Conservation (phyloP, 2,113 vertebrate species). For the Ochotona curzoniae region DNA sequence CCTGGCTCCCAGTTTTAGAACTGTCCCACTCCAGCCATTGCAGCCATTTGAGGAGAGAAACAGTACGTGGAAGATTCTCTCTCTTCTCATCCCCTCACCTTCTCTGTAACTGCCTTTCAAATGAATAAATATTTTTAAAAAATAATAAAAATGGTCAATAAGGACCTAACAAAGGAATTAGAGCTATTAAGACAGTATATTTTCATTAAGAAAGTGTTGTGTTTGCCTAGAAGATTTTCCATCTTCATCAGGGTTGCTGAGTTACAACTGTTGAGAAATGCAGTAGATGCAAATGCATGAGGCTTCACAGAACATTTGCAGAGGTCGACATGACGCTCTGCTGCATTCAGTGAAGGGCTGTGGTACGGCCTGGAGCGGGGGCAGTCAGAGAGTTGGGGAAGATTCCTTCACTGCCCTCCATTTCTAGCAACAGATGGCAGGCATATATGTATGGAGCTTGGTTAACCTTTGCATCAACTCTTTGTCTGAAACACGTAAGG, state of each 20-base stretch:
- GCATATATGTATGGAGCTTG: not conserved
- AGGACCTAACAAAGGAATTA: not conserved
- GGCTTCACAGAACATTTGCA: not conserved
- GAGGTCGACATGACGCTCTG: rapidly evolving
- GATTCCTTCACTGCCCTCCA: not conserved
- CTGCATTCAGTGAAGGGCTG: not conserved
- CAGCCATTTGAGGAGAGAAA: too few relatives aligned
- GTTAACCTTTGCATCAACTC: not conserved
- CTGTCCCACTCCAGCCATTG: too few relatives aligned
- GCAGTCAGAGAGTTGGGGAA: not conserved
- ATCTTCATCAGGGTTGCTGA: not conserved
- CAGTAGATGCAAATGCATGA: not conserved
- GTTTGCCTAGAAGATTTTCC: not conserved
- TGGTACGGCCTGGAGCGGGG: not conserved
- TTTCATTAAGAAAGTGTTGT: not conserved
- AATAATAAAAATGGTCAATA: not conserved
- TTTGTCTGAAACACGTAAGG: not conserved
- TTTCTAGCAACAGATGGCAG: not conserved
- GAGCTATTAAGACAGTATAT: not conserved
- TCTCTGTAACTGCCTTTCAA: too few relatives aligned
- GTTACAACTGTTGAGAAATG: not conserved
- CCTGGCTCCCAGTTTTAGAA: too few relatives aligned
- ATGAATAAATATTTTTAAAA: too few relatives aligned
- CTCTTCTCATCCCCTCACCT: too few relatives aligned
- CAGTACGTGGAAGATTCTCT: too few relatives aligned